These are phyloP conservation scores for Pseudorhombus dupliciocellatus DNA, from an alignment of 2,113 vertebrate genomes.

Conservation along the genomic window DNA sequence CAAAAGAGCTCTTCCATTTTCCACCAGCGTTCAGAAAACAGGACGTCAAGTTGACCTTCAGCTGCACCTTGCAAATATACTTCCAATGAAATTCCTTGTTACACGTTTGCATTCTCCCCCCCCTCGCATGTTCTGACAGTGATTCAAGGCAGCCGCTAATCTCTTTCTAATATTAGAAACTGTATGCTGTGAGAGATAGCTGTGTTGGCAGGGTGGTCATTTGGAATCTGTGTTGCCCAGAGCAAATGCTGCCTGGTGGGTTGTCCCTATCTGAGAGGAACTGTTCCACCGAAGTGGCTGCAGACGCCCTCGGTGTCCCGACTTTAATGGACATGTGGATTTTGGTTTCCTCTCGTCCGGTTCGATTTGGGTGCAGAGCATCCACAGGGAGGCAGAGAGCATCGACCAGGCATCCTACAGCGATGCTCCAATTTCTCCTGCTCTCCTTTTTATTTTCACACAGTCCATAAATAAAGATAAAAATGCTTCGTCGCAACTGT, in stretches of 20 bases:
- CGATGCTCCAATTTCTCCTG: neutral
- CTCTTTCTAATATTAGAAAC: constrained; percentile 40
- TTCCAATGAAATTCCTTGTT: constrained; percentile 15
- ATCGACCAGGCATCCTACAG: neutral
- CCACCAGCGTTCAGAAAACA: constrained; percentile 11
- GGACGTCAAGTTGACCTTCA: constrained; percentile 38
- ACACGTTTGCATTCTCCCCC: constrained; percentile 31
- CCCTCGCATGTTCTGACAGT: constrained; percentile 3
- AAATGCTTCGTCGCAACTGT: neutral
- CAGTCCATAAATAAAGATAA: neutral
- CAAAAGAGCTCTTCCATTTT: constrained; percentile 22
- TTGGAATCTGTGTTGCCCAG: constrained; percentile 41
- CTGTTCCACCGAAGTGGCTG: constrained; percentile 21
- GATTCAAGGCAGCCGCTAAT: constrained; percentile 46
- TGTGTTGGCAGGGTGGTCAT: constrained; percentile 40
- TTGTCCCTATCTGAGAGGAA: constrained; percentile 37
- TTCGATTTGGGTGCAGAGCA: constrained; percentile 5
- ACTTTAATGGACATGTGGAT: constrained; percentile 45
- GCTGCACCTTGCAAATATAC: constrained; percentile 26
- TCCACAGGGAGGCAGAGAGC: constrained; percentile 13
- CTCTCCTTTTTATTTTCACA: neutral
- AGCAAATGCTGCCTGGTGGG: constrained; percentile 32
- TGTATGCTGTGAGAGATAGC: constrained; percentile 56
- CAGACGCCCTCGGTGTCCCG: constrained; percentile 23
- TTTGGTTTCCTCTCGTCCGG: constrained; percentile 28